Evolutionary conservation across 2,888 invertebrate species (phyloP), one percentile per base, ranked within the genome.

Genomic region (Abrostola triplasia): DNA sequence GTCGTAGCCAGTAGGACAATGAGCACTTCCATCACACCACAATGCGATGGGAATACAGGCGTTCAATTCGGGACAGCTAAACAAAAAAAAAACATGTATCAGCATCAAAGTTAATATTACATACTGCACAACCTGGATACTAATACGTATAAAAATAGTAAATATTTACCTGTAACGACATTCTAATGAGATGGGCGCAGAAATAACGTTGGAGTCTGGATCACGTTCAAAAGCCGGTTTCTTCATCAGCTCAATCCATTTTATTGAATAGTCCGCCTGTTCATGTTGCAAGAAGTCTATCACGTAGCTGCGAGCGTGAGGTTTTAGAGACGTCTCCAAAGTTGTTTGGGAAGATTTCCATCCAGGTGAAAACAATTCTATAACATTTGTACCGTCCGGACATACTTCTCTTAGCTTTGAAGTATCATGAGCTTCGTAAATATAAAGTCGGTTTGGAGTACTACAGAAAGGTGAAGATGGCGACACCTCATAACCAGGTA

Each of bases 1-100:
- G 85, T 97, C 98, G 88, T 96, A 97, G 1, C 97, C 97, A 5
- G 97, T 97, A 11, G 97, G 97, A 84, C 98, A 98, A 83, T 98
- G 97, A 1, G 95, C 93, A 48, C 96, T 95, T 0, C 97, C 97
- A 85, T 98, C 97, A 88, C 97, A 98, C 97, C 97, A 97, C 5
- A 98, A 87, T 1, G 96, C 95, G 0, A 97, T 95, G 70, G 96
- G 97, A 80, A 97, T 97, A 87, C 97, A 98, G 0, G 97, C 97
- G 70, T 97, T 97, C 57, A 97, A 91, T 86, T 97, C 97, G 0
- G 97, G 97, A 82, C 97, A 97, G 84, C 97, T 97, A 91, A 58
- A 90, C 85, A 80, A 80, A 59, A 70, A 64, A 72, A 61, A 41
- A 36, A 35, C 24, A 24, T 12, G 52, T 55, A 48, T 53, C 0